phyloP scores from a whole-genome alignment of 2,888 invertebrate genomes.

The Mythimna impura region DNA sequence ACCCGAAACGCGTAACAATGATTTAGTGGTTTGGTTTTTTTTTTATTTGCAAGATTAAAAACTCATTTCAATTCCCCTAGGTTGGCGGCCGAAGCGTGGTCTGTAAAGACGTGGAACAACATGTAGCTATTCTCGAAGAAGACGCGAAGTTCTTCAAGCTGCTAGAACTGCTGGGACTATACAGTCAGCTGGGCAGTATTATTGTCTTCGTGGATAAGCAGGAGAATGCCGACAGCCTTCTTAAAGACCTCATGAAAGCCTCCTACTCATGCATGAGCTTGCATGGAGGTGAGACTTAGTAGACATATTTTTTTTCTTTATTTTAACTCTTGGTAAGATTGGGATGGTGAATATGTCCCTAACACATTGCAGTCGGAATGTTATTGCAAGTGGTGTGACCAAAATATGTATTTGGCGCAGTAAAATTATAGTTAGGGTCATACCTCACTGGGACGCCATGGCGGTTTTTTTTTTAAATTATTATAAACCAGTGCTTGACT shows the following conservation, averaged over 20 bases:
- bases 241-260: constrained; percentile 98
- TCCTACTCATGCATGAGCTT: constrained; percentile 99
- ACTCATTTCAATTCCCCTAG: constrained; percentile 63
- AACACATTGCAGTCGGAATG: background rate
- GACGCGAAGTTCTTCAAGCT: constrained; percentile 99
- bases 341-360: background rate
- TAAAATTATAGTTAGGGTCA: too few species aligned
- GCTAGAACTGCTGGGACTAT: constrained; percentile 98
- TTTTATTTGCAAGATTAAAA: background rate
- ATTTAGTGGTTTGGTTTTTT: background rate
- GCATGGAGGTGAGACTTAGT: constrained; percentile 93
- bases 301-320: background rate
- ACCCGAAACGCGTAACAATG: too few species aligned
- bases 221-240: constrained; percentile 97
- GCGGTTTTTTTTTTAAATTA: too few species aligned
- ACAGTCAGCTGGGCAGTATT: constrained; percentile 97
- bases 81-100: constrained; percentile 99
- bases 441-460: too few species aligned
- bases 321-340: background rate
- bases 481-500: too few species aligned
- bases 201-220: constrained; percentile 99
- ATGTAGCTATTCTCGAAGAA: constrained; percentile 98
- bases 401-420: background rate
- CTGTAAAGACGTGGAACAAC: constrained; percentile 99
- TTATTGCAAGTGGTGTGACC: background rate